A percentile compares a stretch with the other conserved stretches of the same genome.
Evolutionary conservation across 2,888 invertebrate species (phyloP).

Genomic region (Calephelis perditalis): DNA sequence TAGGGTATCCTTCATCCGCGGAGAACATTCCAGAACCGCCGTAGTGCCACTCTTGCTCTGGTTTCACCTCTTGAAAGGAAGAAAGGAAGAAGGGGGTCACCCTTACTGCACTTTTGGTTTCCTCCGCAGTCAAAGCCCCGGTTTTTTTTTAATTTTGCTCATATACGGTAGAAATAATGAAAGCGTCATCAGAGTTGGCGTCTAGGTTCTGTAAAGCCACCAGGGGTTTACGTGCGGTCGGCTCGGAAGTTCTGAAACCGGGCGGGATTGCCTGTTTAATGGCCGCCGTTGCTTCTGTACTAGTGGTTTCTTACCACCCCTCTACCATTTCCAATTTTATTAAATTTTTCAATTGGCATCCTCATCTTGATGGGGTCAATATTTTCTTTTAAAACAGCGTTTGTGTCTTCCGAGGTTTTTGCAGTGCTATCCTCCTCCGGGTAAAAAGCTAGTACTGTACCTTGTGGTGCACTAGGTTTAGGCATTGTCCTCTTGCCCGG

Average conservation of each 20-base stretch:
- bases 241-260: too few species aligned
- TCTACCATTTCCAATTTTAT: not conserved
- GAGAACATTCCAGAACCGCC: not conserved
- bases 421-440: too few species aligned
- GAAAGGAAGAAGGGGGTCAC: too few species aligned
- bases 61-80: not conserved
- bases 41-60: not conserved
- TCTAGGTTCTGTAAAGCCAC: too few species aligned
- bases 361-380: not conserved
- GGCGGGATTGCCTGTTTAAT: not conserved
- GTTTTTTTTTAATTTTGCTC: not conserved
- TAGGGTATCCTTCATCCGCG: too few species aligned
- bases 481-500: too few species aligned
- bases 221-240: too few species aligned
- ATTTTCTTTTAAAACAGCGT: not conserved
- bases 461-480: too few species aligned
- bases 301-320: not conserved
- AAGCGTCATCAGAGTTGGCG: too few species aligned
- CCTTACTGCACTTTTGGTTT: not conserved
- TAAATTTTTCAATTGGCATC: not conserved
- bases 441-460: too few species aligned
- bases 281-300: too few species aligned
- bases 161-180: too few species aligned
- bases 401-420: not conserved
- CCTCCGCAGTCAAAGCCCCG: not conserved